phyloP scores from a whole-genome alignment of 2,113 vertebrate species.

The Amphilophus citrinellus region DNA sequence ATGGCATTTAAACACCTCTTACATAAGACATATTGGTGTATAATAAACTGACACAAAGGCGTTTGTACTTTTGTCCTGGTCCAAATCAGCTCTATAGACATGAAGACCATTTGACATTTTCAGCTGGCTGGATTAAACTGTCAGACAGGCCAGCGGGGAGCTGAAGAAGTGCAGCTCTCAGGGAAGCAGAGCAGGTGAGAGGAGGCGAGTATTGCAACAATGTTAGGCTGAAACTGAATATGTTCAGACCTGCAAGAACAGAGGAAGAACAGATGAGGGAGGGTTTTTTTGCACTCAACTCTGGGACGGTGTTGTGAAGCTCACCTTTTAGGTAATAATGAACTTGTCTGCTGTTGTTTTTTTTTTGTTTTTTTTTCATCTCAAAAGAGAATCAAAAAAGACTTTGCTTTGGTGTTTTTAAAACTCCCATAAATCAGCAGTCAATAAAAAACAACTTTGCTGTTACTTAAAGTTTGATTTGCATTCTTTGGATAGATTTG shows the following conservation, averaged over 20 bases:
- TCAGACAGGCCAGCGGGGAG: not conserved
- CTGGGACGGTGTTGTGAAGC: not conserved
- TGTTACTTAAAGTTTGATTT: too few species aligned
- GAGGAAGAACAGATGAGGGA: not conserved
- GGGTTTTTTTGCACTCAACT: not conserved
- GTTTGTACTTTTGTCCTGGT: not conserved
- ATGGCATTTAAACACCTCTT: not conserved
- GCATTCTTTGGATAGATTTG: too few species aligned
- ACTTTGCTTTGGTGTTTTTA: not conserved
- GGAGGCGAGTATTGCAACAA: not conserved
- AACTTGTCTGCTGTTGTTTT: accelerated
- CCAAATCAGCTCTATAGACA: not conserved
- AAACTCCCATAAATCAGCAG: not conserved
- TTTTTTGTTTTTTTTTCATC: not conserved
- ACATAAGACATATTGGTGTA: not conserved
- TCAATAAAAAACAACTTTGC: too few species aligned
- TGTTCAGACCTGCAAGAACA: conserved; percentile 26
- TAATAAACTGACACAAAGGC: not conserved
- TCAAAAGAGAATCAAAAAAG: not conserved
- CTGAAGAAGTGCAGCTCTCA: not conserved
- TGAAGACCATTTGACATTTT: conserved; percentile 15
- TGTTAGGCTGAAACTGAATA: conserved; percentile 15
- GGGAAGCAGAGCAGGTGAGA: not conserved
- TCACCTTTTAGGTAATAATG: not conserved
- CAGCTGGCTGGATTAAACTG: not conserved